Percentiles rank a stretch among this genome's conserved stretches.
Conservation (phyloP, 2,113 vertebrate genomes). For the Macquaria australasica region DNA sequence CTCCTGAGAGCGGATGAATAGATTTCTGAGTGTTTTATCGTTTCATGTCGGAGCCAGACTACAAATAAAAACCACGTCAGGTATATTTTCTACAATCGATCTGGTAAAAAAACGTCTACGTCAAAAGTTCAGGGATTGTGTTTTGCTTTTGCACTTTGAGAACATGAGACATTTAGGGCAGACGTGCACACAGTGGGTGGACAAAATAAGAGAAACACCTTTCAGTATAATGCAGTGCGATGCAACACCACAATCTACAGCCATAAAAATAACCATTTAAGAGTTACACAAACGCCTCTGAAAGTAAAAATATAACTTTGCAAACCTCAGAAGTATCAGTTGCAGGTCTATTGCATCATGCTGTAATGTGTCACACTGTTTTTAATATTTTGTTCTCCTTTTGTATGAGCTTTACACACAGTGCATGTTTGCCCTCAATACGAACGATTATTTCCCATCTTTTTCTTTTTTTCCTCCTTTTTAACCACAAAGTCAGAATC, state of each 20-base stretch:
- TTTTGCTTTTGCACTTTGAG: constrained; percentile 56
- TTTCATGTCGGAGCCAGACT: constrained; percentile 3
- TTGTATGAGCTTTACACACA: neutral
- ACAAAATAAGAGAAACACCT: constrained; percentile 4
- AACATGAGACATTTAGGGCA: neutral
- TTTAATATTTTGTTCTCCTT: neutral
- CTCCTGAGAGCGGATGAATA: neutral
- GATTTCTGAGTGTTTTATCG: neutral
- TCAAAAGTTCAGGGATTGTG: constrained; percentile 63
- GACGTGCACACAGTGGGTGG: constrained; percentile 1
- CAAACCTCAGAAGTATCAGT: neutral
- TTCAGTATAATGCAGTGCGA: neutral
- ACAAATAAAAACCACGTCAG: constrained; percentile 13
- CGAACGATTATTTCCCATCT: constrained; percentile 5
- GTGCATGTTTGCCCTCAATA: constrained; percentile 9
- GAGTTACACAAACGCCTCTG: constrained; percentile 6
- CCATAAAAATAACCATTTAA: constrained; percentile 14
- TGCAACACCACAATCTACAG: neutral
- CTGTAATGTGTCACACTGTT: neutral
- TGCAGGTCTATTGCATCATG: constrained; percentile 3
- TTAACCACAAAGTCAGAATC: constrained; percentile 6
- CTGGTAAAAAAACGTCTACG: constrained; percentile 32
- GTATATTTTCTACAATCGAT: constrained; percentile 49
- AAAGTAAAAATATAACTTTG: neutral
- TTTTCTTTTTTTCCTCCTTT: neutral